phyloP scores from a whole-genome alignment of 2,113 vertebrate genomes.

The Trinectes maculatus region DNA sequence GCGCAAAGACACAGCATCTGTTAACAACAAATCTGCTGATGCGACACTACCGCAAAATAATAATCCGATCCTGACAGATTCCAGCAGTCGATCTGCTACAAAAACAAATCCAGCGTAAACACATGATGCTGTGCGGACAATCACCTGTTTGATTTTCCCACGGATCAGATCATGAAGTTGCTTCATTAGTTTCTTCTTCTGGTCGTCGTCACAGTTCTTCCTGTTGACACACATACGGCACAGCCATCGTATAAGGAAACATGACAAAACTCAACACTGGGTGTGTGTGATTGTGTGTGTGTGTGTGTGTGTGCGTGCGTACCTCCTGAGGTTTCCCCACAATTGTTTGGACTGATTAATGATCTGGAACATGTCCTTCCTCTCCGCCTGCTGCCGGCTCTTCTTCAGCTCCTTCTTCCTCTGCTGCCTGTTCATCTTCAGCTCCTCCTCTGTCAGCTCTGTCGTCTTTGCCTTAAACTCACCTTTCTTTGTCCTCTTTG shows the following conservation, averaged over 20 bases:
- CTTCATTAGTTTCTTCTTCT: slow-evolving; percentile 86
- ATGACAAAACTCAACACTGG: no score
- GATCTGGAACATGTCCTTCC: slow-evolving; percentile 88
- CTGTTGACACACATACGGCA: slow-evolving; percentile 70
- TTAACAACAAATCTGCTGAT: not conserved
- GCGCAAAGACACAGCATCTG: not conserved
- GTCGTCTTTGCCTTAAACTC: slow-evolving; percentile 88
- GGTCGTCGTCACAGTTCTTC: slow-evolving; percentile 88
- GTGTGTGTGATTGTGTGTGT: no score
- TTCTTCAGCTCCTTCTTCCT: slow-evolving; percentile 91
- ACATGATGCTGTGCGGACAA: not conserved
- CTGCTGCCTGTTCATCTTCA: slow-evolving; percentile 87
- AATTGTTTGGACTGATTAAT: slow-evolving; percentile 88
- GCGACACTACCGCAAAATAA: no score
- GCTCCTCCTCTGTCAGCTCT: slow-evolving; percentile 87
- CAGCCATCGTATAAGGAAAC: no score
- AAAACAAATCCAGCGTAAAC: not conserved
- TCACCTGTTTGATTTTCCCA: slow-evolving; percentile 91
- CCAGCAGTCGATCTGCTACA: no score
- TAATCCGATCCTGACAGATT: no score
- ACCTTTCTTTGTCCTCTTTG: slow-evolving; percentile 88
- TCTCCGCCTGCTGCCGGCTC: slow-evolving; percentile 84
- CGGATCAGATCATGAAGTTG: slow-evolving; percentile 88
- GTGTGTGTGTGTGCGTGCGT: not conserved
- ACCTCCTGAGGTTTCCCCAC: slow-evolving; percentile 82